Conservation (phyloP, 2,113 vertebrate species). For the Oostethus manadensis region DNA sequence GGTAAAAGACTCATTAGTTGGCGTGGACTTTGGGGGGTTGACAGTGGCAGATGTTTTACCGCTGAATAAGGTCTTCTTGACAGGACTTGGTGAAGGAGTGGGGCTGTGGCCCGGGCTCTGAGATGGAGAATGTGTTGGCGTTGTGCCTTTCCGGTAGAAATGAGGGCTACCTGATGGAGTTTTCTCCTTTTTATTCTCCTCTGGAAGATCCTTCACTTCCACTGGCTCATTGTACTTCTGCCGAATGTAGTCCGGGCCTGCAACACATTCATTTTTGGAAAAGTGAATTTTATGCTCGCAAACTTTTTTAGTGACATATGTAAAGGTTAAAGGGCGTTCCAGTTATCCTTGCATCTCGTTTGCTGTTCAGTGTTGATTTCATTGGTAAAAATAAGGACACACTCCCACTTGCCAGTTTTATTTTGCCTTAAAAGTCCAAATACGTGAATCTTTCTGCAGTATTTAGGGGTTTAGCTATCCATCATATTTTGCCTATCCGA, state of each 20-base stretch:
- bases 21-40: conserved; percentile 61
- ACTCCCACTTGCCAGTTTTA: too few relatives aligned
- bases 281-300: neutral
- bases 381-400: too few relatives aligned
- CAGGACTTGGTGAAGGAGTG: conserved; percentile 71
- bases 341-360: too few relatives aligned
- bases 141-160: conserved; percentile 96
- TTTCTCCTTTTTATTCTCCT: conserved; percentile 81
- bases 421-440: too few relatives aligned
- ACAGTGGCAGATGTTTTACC: conserved; percentile 35
- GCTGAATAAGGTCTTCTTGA: conserved; percentile 69
- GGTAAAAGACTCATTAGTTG: conserved; percentile 64
- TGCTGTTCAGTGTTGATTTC: too few relatives aligned
- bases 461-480: too few relatives aligned
- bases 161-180: conserved; percentile 87
- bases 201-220: conserved; percentile 80
- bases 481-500: too few relatives aligned
- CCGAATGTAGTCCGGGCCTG: conserved; percentile 92
- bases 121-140: conserved; percentile 79
- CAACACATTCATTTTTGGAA: conserved; percentile 17
- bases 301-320: too few relatives aligned
- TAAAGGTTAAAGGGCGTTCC: too few relatives aligned
- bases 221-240: conserved; percentile 84
- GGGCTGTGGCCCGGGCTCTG: conserved; percentile 74
- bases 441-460: too few relatives aligned